Conservation (phyloP, 2,888 invertebrate species). For the Aromia moschata region DNA sequence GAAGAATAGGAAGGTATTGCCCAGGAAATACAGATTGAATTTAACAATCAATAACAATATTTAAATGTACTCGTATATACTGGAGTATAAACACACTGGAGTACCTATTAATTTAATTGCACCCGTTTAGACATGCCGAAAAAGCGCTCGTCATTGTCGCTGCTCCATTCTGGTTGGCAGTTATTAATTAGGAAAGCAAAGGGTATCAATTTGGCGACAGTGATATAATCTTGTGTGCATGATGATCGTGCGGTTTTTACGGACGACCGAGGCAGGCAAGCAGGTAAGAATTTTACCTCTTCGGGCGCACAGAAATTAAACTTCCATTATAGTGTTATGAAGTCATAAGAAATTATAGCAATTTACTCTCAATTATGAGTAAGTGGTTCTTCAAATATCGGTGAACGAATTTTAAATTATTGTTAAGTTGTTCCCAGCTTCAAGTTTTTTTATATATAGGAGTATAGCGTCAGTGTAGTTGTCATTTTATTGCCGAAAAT, state of each 20-base stretch:
- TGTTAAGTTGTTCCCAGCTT: constrained; percentile 4
- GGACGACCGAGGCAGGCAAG: constrained; percentile 24
- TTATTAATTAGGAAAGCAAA: constrained; percentile 41
- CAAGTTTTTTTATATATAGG: background rate
- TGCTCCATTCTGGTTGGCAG: constrained; percentile 29
- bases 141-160: constrained; percentile 32
- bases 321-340: constrained; percentile 56
- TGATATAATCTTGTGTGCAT: constrained; percentile 37
- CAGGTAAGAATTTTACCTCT: constrained; percentile 43
- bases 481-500: no score
- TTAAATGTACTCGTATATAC: no score
- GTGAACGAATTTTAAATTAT: constrained; percentile 21
- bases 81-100: no score
- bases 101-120: no score
- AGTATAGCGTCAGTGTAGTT: no score
- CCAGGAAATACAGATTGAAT: no score
- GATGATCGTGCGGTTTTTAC: constrained; percentile 31
- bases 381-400: constrained; percentile 26
- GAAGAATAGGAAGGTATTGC: no score
- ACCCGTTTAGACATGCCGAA: constrained; percentile 26
- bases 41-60: no score
- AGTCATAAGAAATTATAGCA: constrained; percentile 56
- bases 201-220: constrained; percentile 37
- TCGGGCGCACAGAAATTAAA: constrained; percentile 50
- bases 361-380: constrained; percentile 52